These are phyloP conservation scores for Luperina nickerlii DNA, from an alignment of 2,888 invertebrate species.

Conservation along the genomic window DNA sequence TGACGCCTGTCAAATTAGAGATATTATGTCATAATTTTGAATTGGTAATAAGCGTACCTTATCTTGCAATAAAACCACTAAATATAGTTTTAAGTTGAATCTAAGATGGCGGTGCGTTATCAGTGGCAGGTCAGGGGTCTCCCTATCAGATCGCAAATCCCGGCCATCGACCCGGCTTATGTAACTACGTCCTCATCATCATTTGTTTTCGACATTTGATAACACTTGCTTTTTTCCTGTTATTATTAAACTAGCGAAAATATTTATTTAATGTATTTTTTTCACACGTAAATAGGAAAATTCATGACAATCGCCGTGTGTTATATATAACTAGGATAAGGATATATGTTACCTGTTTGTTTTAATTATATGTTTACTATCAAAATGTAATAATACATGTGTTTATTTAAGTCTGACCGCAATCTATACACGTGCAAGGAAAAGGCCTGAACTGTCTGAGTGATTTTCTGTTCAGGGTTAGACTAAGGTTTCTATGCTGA, in stretches of 20 bases:
- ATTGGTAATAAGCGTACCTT: background rate
- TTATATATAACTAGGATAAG: conserved; percentile 28
- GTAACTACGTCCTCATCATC: conserved; percentile 59
- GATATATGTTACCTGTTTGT: conserved; percentile 9
- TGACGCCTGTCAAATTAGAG: background rate
- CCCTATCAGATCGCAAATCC: conserved; percentile 68
- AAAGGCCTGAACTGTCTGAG: background rate
- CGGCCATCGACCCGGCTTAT: conserved; percentile 79
- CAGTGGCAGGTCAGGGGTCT: conserved; percentile 67
- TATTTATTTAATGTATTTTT: background rate
- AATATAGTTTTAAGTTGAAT: conserved; percentile 67
- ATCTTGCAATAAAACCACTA: conserved; percentile 8
- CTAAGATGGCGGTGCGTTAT: conserved; percentile 74
- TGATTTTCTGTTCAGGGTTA: background rate
- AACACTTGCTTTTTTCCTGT: conserved; percentile 33
- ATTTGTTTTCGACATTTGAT: conserved; percentile 53
- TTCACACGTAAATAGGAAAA: conserved; percentile 2
- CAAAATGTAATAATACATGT: background rate
- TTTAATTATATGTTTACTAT: background rate
- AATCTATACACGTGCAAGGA: conserved; percentile 28
- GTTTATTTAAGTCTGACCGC: conserved; percentile 4
- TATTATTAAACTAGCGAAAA: conserved; percentile 10
- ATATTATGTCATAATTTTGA: background rate
- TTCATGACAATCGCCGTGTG: background rate
- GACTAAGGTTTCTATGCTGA: background rate